Evolutionary conservation across 1,140 invertebrate species (phyloP).

Genomic region (Neuroterus valhalla): DNA sequence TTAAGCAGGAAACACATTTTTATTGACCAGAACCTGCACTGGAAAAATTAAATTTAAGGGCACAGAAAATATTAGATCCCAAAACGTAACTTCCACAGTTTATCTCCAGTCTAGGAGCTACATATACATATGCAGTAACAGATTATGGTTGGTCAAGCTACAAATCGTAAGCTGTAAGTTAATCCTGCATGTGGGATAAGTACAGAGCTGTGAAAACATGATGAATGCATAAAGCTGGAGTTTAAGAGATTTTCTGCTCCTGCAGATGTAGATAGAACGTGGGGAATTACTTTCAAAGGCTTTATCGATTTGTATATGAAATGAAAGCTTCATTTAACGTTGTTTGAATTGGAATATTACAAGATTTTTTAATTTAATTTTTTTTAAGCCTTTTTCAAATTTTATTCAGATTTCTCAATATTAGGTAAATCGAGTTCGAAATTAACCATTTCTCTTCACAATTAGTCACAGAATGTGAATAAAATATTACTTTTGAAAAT

Average conservation of each 20-base stretch:
- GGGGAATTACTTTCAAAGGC: not conserved
- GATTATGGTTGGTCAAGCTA: conserved; percentile 26
- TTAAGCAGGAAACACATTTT: no score
- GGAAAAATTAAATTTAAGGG: not conserved
- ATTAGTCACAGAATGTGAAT: no score
- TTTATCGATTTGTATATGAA: no score
- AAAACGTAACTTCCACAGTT: conserved; percentile 7
- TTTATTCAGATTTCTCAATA: no score
- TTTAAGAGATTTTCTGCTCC: conserved; percentile 16
- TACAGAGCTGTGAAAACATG: conserved; percentile 28
- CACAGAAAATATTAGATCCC: not conserved
- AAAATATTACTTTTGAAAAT: no score
- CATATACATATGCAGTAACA: conserved; percentile 27
- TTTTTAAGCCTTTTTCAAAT: no score
- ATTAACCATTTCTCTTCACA: no score
- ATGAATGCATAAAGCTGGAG: conserved; percentile 17
- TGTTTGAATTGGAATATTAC: no score
- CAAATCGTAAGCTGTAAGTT: conserved; percentile 28
- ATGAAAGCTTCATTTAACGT: no score
- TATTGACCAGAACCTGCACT: no score
- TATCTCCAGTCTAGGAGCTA: conserved; percentile 6
- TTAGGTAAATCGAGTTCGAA: no score
- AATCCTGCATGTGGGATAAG: conserved; percentile 8
- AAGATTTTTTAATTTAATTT: no score
- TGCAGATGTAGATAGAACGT: not conserved